phyloP scores from a whole-genome alignment of 2,888 invertebrate species.

The Epirrhoe alternata region DNA sequence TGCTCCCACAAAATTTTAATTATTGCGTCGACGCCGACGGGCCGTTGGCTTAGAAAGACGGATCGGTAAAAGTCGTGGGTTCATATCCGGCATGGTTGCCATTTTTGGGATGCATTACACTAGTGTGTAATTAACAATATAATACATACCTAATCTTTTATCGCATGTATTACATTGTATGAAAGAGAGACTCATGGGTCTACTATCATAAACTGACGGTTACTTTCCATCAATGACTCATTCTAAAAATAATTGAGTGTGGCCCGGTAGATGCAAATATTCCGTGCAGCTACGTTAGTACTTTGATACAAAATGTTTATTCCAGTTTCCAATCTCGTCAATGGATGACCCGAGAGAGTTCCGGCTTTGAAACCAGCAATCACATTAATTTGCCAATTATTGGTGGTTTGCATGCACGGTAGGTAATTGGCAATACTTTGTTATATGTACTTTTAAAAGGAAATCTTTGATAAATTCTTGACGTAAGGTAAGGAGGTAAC shows the following conservation, averaged over 20 bases:
- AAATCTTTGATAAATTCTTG: neutral
- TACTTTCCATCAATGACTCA: neutral
- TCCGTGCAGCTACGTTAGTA: slow-evolving; percentile 3
- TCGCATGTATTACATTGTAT: no score
- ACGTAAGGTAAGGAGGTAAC: neutral
- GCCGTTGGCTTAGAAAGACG: no score
- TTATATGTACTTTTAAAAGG: slow-evolving; percentile 1
- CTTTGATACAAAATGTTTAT: slow-evolving; percentile 19
- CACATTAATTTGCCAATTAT: slow-evolving; percentile 33
- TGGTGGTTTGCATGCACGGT: slow-evolving; percentile 15
- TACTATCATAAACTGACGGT: neutral
- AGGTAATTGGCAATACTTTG: slow-evolving; percentile 5
- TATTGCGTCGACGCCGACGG: no score
- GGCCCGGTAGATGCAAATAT: neutral
- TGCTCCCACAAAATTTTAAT: no score
- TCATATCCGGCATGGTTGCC: no score
- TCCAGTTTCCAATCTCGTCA: slow-evolving; percentile 23
- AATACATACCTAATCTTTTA: no score
- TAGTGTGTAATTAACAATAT: no score
- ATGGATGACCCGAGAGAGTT: slow-evolving; percentile 29
- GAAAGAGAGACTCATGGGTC: neutral
- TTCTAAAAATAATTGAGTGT: slow-evolving; percentile 1
- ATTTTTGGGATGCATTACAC: no score
- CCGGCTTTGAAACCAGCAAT: slow-evolving; percentile 31
- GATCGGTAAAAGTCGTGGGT: no score